Evolutionary conservation across 2,888 invertebrate genomes (phyloP).

Genomic region (Erebia aethiops): DNA sequence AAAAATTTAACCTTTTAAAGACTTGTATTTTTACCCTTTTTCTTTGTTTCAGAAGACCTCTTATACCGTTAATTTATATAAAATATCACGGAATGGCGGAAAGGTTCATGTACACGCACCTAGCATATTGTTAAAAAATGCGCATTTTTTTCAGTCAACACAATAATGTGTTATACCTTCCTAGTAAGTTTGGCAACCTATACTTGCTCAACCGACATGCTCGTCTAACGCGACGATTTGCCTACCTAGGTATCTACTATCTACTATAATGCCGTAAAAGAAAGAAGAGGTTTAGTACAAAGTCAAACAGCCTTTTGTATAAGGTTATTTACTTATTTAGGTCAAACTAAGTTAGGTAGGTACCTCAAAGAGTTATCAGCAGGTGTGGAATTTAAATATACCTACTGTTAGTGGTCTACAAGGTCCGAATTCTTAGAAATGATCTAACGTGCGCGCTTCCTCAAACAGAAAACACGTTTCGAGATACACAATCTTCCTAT

Average conservation of each 20-base stretch:
- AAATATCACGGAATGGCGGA: no score
- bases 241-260: no score
- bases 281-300: slow-evolving; percentile 6
- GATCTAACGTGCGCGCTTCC: slow-evolving; percentile 39
- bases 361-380: slow-evolving; percentile 18
- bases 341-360: slow-evolving; percentile 9
- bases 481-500: slow-evolving; percentile 37
- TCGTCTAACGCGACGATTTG: no score
- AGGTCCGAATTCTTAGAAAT: slow-evolving; percentile 34
- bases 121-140: no score
- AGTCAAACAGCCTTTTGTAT: background rate
- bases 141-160: no score
- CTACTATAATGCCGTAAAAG: no score
- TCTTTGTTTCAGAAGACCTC: background rate
- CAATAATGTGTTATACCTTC: no score
- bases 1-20: slow-evolving; percentile 13
- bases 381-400: slow-evolving; percentile 26
- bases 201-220: no score
- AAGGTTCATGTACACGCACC: no score
- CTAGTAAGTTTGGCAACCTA: no score
- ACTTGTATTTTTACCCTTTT: slow-evolving; percentile 3
- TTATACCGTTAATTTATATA: background rate
- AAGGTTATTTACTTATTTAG: slow-evolving; percentile 13
- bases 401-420: slow-evolving; percentile 19
- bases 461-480: slow-evolving; percentile 45